Percentiles rank a stretch among this genome's conserved stretches.
phyloP scores from a whole-genome alignment of 2,888 invertebrate species.

The Drosophila mayaguana region DNA sequence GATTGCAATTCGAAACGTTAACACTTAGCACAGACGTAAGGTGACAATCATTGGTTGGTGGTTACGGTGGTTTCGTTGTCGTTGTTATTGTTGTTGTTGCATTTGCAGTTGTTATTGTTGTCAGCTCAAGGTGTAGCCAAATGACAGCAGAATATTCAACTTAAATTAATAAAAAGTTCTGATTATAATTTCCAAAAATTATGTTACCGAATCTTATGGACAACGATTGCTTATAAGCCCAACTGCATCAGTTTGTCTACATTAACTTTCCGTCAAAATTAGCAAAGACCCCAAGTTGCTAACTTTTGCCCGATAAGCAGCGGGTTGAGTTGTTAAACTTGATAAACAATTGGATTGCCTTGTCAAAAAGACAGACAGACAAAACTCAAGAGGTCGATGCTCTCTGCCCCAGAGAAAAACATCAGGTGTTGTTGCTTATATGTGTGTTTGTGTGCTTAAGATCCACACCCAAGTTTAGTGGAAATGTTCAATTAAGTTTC shows the following conservation, averaged over 20 bases:
- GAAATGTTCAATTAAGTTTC: slow-evolving; percentile 45
- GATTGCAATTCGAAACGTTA: slow-evolving; percentile 41
- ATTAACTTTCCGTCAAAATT: background rate
- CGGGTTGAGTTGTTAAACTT: slow-evolving; percentile 4
- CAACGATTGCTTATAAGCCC: background rate
- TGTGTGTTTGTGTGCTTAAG: slow-evolving; percentile 13
- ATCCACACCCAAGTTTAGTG: slow-evolving; percentile 46
- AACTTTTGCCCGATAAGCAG: slow-evolving; percentile 9
- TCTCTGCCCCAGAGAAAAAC: slow-evolving; percentile 36
- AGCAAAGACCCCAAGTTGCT: background rate
- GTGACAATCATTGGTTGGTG: slow-evolving; percentile 26
- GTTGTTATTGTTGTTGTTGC: no score
- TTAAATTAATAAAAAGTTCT: background rate
- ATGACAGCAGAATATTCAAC: background rate
- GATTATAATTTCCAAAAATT: background rate
- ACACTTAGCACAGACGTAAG: slow-evolving; percentile 58
- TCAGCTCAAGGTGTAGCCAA: slow-evolving; percentile 29
- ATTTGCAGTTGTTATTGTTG: background rate
- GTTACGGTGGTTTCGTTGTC: background rate
- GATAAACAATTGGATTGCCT: slow-evolving; percentile 11
- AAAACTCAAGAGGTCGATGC: slow-evolving; percentile 38
- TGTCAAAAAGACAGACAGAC: slow-evolving; percentile 12
- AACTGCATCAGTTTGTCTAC: no score
- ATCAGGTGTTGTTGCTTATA: slow-evolving; percentile 26
- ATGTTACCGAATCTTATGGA: background rate